phyloP scores from a whole-genome alignment of 2,797 vertebrate species.

The Sebastes miniatus region DNA sequence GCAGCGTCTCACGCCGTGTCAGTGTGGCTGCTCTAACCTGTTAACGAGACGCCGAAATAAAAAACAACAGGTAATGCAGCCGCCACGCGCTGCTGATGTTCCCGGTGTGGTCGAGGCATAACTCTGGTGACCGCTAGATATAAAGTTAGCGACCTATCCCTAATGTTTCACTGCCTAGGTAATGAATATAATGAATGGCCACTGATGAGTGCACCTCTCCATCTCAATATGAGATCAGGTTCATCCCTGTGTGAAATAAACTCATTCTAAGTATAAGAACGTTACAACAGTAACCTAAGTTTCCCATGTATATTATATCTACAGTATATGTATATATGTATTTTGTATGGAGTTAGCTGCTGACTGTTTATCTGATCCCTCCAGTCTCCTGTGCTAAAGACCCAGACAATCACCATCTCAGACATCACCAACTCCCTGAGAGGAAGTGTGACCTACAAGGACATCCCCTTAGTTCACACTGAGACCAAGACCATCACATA shows the following conservation, averaged over 20 bases:
- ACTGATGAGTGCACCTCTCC: background rate
- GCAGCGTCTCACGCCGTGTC: too few relatives aligned
- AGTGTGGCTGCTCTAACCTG: too few relatives aligned
- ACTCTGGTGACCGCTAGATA: background rate
- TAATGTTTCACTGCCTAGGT: background rate
- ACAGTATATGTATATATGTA: too few relatives aligned
- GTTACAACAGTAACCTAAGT: background rate
- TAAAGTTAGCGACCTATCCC: background rate
- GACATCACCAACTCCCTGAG: conserved; percentile 87
- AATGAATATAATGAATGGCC: background rate
- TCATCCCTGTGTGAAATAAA: background rate
- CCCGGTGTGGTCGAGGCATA: too few relatives aligned
- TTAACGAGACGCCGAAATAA: too few relatives aligned
- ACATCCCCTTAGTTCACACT: conserved; percentile 95
- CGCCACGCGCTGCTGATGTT: too few relatives aligned
- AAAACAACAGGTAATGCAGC: too few relatives aligned
- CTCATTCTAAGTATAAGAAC: background rate
- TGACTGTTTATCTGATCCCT: conserved; percentile 44
- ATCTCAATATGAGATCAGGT: background rate
- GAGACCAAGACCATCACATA: conserved; percentile 99
- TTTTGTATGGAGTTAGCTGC: conserved; percentile 1
- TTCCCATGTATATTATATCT: background rate
- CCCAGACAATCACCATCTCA: conserved; percentile 95
- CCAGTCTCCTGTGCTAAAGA: conserved; percentile 94
- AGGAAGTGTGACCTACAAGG: conserved; percentile 89